Conservation (phyloP, 2,888 invertebrate species). For the Noctuana brunneofusca region DNA sequence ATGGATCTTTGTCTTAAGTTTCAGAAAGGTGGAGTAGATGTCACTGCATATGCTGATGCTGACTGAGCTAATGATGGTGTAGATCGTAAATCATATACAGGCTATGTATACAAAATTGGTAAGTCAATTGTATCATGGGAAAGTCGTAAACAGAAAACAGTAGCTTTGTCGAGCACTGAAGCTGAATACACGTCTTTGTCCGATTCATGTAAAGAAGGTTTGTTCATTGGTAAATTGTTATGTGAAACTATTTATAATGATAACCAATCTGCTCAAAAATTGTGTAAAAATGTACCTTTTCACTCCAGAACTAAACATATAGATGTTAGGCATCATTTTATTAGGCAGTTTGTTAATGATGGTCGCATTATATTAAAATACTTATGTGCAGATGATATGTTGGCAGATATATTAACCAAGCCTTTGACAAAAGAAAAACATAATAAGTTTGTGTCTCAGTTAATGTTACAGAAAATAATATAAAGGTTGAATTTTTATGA, state of each 20-base stretch:
- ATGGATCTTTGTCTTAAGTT: neutral
- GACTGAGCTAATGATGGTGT: neutral
- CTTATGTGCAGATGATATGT: neutral
- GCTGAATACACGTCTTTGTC: slow-evolving; percentile 5
- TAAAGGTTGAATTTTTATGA: too few species aligned
- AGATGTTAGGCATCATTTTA: slow-evolving; percentile 13
- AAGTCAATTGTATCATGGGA: neutral
- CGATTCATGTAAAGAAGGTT: slow-evolving; percentile 3
- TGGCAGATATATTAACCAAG: neutral
- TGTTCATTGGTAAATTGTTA: neutral
- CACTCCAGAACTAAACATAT: slow-evolving; percentile 23
- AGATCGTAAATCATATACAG: neutral
- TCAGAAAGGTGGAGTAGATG: neutral
- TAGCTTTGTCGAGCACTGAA: slow-evolving; percentile 5
- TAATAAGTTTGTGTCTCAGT: neutral
- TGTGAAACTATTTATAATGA: slow-evolving; percentile 24
- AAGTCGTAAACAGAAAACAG: slow-evolving; percentile 1
- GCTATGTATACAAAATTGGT: slow-evolving; percentile 3
- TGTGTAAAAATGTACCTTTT: slow-evolving; percentile 14
- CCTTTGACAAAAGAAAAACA: neutral
- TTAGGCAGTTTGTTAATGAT: neutral
- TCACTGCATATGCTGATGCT: neutral
- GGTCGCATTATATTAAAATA: neutral
- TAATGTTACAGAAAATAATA: too few species aligned
- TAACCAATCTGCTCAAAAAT: slow-evolving; percentile 20